Evolutionary conservation across 2,113 vertebrate species (phyloP), one percentile per base, ranked within the genome.

Genomic region (Grallaria varia): DNA sequence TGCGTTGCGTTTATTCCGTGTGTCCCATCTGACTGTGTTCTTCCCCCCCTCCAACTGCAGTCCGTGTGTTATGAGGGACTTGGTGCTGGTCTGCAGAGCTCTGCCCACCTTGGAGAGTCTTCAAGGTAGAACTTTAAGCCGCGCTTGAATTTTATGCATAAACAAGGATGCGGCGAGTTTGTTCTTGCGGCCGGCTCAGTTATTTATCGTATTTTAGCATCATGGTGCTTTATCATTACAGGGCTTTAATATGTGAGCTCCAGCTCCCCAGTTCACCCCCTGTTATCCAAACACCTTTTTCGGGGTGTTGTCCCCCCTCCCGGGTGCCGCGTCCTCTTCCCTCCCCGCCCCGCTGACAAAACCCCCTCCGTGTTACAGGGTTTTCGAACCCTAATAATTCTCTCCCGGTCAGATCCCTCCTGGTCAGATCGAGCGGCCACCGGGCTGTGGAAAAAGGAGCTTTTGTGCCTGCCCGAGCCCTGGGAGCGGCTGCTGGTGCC

Each of bases 371-470:
- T 40, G 37, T 49, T 55, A 83, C 92, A 87, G 55, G 91, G 63
- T 45, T 96, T 95, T 37, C 33, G 84, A 89, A 75, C 62, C 58
- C 85, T 89, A 42, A 17, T 18, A 3, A 49, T 81, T 63, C 42
- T 52, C 81, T 56, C 35, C 17, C 74, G 86, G 40, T 33, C 75
- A 39, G 71, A 89, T 69, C 31, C 76, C 44, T 47, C 74, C 4
- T 66, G 37, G n/a, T n/a, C n/a, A n/a, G n/a, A n/a, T n/a, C 0
- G 18, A 84, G 64, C 82, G 83, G 55, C 78, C 84, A 14, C n/a
- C 40, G 74, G 96, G 90, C 92, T 90, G 89, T n/a, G 64, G 95
- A 87, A 96, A 44, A 88, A 96, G 80, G 83, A 91, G 39, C 86
- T 97, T 87, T 89, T 93, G 92, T 95, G 62, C 71, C 86, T 68